Evolutionary conservation across 2,888 invertebrate species (phyloP).

Genomic region (Apotomis turbidana): DNA sequence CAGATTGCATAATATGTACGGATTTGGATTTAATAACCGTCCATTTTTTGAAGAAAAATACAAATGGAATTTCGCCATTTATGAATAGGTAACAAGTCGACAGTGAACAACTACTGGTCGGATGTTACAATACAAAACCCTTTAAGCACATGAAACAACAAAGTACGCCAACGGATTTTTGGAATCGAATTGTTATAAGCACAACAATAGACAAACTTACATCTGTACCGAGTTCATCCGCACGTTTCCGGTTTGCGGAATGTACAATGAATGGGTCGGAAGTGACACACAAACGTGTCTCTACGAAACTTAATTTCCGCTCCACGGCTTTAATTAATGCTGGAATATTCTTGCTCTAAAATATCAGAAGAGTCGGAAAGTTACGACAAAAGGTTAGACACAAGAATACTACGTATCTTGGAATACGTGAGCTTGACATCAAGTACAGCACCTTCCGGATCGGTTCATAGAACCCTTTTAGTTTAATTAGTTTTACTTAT

Average conservation of each 20-base stretch:
- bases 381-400: background rate
- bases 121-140: no score
- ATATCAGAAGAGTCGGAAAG: background rate
- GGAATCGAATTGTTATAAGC: background rate
- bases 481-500: no score
- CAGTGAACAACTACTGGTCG: no score
- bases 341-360: constrained; percentile 10
- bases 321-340: constrained; percentile 29
- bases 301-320: constrained; percentile 34
- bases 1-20: no score
- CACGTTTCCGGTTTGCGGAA: constrained; percentile 3
- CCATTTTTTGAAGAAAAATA: no score
- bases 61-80: no score
- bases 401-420: no score
- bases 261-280: constrained; percentile 30
- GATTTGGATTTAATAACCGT: no score
- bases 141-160: background rate
- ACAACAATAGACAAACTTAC: constrained; percentile 14
- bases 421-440: no score
- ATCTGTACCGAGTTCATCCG: background rate
- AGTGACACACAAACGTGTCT: constrained; percentile 11
- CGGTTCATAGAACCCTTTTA: no score
- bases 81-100: no score
- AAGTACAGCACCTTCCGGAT: no score
- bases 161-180: background rate